Base-by-base conservation (phyloP, 1,140 invertebrate genomes). In the Drosophila insularis region DNA sequence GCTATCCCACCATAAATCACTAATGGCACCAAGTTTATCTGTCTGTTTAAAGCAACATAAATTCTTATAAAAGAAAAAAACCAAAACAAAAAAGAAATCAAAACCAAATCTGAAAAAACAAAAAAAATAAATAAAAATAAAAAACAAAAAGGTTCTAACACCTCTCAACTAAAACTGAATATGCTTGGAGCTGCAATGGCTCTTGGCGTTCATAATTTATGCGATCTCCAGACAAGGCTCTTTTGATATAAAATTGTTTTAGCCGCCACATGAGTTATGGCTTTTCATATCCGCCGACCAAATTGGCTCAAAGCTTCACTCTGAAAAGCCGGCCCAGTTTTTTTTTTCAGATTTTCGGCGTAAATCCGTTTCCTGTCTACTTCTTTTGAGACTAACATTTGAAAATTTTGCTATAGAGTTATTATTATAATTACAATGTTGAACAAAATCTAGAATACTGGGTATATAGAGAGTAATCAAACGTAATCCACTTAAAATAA, bases 1-100 rank as follows among this genome's bases (percentile, higher is more conserved):
- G 71, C 67, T 61, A 73, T 89, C 85, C 77, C 71, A 89, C 84
- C 86, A 84, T 89, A 89, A 89, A 89, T 89, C 84, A 89, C 84
- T 78, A 89, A 89, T 84, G 85, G 75, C 81, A 86, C 61, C 78
- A 61, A 70, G 55, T 76, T 71, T 80, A 71, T 82, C 80, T 84
- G 84, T 82, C 68, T 74, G 70, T 78, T 89, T 80, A 89, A 77
- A 64, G 80, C 71, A 74, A 80, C 76, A 89, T 89, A 89, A 89
- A 89, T 89, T 82, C 79, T 68, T 60, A 56, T 68, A 67, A 68
- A 32, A 17, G 64, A 40, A 67, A 78, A 78, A 66, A 17, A 55
- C 37, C 8, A 54, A 64, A 53, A 61, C 23, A 50, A 50, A 50
- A 21, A 21, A 21, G 43, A 50, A 46, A 40, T 40, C 37, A 65